These are phyloP conservation scores for Polymixis lichenea DNA, from an alignment of 2,888 invertebrate genomes.

Conservation along the genomic window DNA sequence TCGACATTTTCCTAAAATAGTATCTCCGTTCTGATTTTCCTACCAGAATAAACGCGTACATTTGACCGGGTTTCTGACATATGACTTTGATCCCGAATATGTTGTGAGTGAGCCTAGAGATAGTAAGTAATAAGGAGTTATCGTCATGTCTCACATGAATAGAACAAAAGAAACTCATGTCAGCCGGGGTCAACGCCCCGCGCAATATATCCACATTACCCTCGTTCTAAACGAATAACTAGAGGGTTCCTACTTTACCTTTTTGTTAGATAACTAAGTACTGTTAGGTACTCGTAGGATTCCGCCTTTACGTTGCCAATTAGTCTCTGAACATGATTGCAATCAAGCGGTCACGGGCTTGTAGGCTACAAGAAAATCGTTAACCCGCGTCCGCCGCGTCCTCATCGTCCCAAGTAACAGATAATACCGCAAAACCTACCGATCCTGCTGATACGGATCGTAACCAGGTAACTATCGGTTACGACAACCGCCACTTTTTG, in stretches of 20 bases:
- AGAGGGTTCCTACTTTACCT: background rate
- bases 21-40: background rate
- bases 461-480: conserved; percentile 40
- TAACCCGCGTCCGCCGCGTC: background rate
- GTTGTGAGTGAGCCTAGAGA: background rate
- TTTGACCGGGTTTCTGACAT: background rate
- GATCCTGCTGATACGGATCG: conserved; percentile 14
- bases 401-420: background rate
- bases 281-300: background rate
- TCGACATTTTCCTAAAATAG: background rate
- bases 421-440: background rate
- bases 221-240: conserved; percentile 7
- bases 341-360: conserved; percentile 31
- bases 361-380: conserved; percentile 37
- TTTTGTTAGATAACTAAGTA: conserved; percentile 9
- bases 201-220: conserved; percentile 21
- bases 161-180: conserved; percentile 24
- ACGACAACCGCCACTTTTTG: conserved; percentile 37
- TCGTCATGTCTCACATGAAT: conserved; percentile 1
- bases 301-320: conserved; percentile 4
- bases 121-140: conserved; percentile 18
- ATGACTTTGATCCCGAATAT: conserved; percentile 10
- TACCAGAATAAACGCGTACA: background rate
- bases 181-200: conserved; percentile 10
- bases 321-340: conserved; percentile 37